Conservation (phyloP, 2,113 vertebrate species). For the Cnemophilus loriae region DNA sequence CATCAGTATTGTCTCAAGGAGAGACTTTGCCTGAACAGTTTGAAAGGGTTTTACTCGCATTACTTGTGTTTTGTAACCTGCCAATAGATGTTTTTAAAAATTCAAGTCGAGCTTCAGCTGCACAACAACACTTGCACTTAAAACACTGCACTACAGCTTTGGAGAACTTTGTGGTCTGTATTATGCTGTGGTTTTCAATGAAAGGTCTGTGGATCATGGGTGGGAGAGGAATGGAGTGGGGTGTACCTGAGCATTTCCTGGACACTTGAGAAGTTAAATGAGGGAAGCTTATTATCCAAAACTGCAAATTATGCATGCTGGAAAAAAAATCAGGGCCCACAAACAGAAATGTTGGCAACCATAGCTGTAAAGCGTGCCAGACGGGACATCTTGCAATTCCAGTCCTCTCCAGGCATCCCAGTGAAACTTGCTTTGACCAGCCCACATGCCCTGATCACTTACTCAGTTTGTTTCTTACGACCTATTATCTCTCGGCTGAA, state of each 20-base stretch:
- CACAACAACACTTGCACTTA: neutral
- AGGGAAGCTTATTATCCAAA: neutral
- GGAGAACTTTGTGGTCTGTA: neutral
- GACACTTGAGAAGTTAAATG: neutral
- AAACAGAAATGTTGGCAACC: neutral
- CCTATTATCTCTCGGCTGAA: conserved; percentile 10
- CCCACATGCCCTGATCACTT: neutral
- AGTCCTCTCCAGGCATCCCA: neutral
- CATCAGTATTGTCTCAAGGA: neutral
- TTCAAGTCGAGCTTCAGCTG: neutral
- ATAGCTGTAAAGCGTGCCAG: neutral
- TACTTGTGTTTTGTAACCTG: neutral
- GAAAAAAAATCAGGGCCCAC: neutral
- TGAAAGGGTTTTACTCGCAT: neutral
- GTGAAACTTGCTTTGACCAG: neutral
- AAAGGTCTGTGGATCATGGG: neutral
- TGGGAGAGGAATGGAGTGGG: neutral
- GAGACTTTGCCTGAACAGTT: neutral
- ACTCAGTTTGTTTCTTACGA: neutral
- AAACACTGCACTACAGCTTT: neutral
- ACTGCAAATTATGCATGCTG: neutral
- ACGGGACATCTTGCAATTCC: neutral
- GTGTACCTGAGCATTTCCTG: neutral
- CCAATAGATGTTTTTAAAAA: neutral
- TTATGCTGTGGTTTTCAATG: neutral